Evolutionary conservation across 1,140 invertebrate species (phyloP), one percentile per base, ranked within the genome.

Genomic region (Apis laboriosa): DNA sequence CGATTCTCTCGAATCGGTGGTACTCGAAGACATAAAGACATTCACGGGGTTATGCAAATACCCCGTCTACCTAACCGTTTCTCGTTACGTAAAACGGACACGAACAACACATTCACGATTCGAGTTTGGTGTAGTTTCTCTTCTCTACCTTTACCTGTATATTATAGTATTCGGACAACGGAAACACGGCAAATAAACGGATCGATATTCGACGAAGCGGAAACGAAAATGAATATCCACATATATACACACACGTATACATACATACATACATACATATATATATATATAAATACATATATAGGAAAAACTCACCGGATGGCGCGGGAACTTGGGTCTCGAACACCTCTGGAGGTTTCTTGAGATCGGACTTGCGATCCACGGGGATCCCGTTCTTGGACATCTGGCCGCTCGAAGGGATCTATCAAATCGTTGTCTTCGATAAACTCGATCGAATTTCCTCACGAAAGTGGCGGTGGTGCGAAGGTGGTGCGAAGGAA

Each of bases 291-390:
- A 43, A 2, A 43, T 43, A 43, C 2, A 43, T 5, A 43, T 43
- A 43, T 43, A 43, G 34, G 4, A 34, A 34, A 43, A 43, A 43
- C 89, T 86, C 64, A 92, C 92, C 49, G 76, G 83, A 80, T 0
- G 91, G 88, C 12, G 56, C 12, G 0, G 84, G 61, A 3, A 84
- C 71, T 84, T 92, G 90, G 0, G 77, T 64, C 17, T 92, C 90
- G 76, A 91, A 87, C 12, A 80, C 56, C 24, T 91, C 89, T 12
- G 84, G 86, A 8, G 86, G 84, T 43, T 73, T 86, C 75, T 91
- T 89, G 5, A 82, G 21, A 24, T 88, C 87, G 51, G 80, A 67
- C 58, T 90, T 88, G 19, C 84, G 80, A 60, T 84, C 82, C 0
- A 75, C 56, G 51, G 76, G 43, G 49, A 77, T 66, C 0, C 84